Base-by-base conservation (phyloP, 2,888 invertebrate species). In the Acleris emargana region DNA sequence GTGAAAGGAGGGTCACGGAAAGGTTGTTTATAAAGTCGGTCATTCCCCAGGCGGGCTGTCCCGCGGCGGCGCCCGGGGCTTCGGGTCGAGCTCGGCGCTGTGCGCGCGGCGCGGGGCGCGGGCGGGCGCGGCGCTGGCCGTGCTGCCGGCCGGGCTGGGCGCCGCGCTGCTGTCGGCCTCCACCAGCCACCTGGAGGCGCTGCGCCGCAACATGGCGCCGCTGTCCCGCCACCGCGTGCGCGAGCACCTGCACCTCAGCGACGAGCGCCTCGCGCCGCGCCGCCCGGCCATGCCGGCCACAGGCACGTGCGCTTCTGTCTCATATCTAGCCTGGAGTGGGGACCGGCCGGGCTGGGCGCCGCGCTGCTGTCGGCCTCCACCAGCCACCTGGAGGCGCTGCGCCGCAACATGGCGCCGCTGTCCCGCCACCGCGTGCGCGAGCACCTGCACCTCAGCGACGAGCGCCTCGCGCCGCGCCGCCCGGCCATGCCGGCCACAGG, bases 361-460 rank as follows among this genome's bases (percentile, higher is more conserved):
- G 53, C 61, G 32, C 49, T 45, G 32, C 61, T 50, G 64, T 62
- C 67, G 25, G 62, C 58, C 32, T 68, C 62, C 20, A 58, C 62
- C 18, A 58, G 51, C 53, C 62, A 60, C 61, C 66, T 54, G 54
- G 64, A n/a, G 20, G 50, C 51, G 28, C 60, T 43, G 25, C 52
- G 51, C 20, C 55, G 38, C 28, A n/a, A 17, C 5, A 18, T 38
- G 42, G 60, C 63, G 50, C 59, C 57, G 47, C 58, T 25, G 16
- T 20, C 18, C 16, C 43, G 43, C 2, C 43, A 43, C 43, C 43
- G 43, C n/a, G n/a, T n/a, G 43, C 43, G 43, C 43, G 43, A 77
- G 77, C 47, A 75, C 86, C 64, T 89, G 89, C 73, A 88, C 89
- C 1, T 85, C 89, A 90, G 52, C 49, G 49, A 3, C 43, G n/a